Percentiles rank a stretch among this genome's conserved stretches.
These are phyloP conservation scores for Coleophora flavipennella DNA, from an alignment of 2,888 invertebrate genomes.

Conservation along the genomic window DNA sequence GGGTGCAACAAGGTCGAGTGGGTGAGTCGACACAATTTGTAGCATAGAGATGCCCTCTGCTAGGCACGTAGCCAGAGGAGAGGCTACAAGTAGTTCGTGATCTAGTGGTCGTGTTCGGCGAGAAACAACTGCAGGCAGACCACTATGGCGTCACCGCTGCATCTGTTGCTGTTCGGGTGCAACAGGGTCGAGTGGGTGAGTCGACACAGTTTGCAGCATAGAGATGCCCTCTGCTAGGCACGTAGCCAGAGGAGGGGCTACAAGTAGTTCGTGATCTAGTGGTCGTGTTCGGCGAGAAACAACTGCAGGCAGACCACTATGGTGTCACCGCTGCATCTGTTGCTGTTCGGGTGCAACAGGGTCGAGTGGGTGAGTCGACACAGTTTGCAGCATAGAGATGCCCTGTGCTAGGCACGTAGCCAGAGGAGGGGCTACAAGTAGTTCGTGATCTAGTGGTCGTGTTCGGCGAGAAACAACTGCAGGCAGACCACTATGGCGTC, in stretches of 20 bases:
- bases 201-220: too few relatives aligned
- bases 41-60: too few relatives aligned
- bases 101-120: conserved; percentile 98
- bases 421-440: too few relatives aligned
- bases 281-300: conserved; percentile 98
- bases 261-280: too few relatives aligned
- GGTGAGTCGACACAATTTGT: too few relatives aligned
- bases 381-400: too few relatives aligned
- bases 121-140: conserved; percentile 98
- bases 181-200: conserved; percentile 84
- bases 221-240: too few relatives aligned
- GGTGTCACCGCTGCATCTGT: conserved; percentile 93
- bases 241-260: too few relatives aligned
- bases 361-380: conserved; percentile 78
- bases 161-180: conserved; percentile 93
- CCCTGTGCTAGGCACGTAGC: too few relatives aligned
- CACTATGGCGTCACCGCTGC: conserved; percentile 93
- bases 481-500: conserved; percentile 96
- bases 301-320: conserved; percentile 95
- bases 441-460: too few relatives aligned
- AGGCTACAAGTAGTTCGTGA: too few relatives aligned
- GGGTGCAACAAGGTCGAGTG: conserved; percentile 91
- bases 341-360: conserved; percentile 93
- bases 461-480: conserved; percentile 97
- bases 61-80: too few relatives aligned